Evolutionary conservation across 2,888 invertebrate genomes (phyloP), one percentile per base, ranked within the genome.

Genomic region (Ophion costatus): DNA sequence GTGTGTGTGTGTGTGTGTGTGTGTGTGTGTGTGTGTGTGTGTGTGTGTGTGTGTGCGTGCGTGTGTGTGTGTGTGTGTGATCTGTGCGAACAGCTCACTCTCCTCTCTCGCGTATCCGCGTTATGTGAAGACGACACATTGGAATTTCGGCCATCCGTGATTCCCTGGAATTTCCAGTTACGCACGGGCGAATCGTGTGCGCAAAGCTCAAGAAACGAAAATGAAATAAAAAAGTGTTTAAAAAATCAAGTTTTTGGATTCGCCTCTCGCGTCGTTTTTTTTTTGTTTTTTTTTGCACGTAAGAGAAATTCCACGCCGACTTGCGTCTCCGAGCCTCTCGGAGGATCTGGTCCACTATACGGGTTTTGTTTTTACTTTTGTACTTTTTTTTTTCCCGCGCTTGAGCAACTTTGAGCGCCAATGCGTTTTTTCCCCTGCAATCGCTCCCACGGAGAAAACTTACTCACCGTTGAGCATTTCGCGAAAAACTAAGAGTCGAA

Each of bases 161-260:
- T 84, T 80, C 67, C 51, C 70, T 74, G 84, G 84, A 70, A 78
- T 81, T 81, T 81, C 84, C 84, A 84, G 81, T 84, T 84, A 81
- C 81, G 84, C 84, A 84, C 84, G 56, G 69, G 59, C 77, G 51
- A 70, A 75, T 66, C 71, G n/a, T 51, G 57, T 20, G 29, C 38
- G 74, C 67, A 63, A 38, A 63, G 6, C 9, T 4, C 22, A n/a
- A 20, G 20, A 45, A 45, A 45, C 10, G 14, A 45, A 45, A 45
- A 45, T 4, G 45, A 45, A 45, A 45, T 45, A 45, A 14, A 11
- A 14, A 14, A 45, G 11, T 14, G 0, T 14, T 14, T 14, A 9
- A 11, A 45, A 45, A 45, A 45, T 10, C 10, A 45, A 14, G 45
- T 69, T 80, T 77, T 73, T 42, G 76, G 67, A 59, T 51, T 67